phyloP scores from a whole-genome alignment of 1,140 invertebrate genomes.

The Callitettix versicolor region DNA sequence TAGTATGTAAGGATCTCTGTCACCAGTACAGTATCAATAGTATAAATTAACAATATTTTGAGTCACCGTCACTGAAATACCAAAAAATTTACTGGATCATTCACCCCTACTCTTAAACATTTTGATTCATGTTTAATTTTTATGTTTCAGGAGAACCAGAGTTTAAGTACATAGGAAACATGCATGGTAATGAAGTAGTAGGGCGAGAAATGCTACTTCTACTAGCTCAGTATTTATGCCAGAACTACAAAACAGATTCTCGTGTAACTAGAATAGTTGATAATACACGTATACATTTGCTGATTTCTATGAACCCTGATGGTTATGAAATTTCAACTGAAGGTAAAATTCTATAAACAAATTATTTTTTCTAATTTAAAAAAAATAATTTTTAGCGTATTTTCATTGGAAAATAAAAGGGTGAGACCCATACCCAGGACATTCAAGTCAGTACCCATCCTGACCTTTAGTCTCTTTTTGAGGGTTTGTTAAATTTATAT shows the following conservation, averaged over 20 bases:
- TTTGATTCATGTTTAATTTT: too few species aligned
- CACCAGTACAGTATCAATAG: too few species aligned
- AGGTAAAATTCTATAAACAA: constrained; percentile 35
- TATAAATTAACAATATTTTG: too few species aligned
- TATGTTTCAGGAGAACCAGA: constrained; percentile 60
- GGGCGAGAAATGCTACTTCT: constrained; percentile 76
- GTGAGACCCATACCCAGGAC: not conserved
- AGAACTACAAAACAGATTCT: constrained; percentile 64
- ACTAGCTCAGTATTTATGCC: constrained; percentile 77
- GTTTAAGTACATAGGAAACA: constrained; percentile 90
- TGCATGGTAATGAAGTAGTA: constrained; percentile 96
- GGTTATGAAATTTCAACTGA: constrained; percentile 73
- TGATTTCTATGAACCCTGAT: constrained; percentile 97
- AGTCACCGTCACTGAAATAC: too few species aligned
- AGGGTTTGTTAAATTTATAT: too few species aligned
- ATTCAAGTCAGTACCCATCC: too few species aligned
- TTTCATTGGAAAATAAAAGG: not conserved
- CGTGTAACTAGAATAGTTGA: constrained; percentile 67
- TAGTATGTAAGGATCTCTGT: too few species aligned
- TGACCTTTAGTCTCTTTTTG: too few species aligned
- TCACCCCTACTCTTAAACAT: too few species aligned
- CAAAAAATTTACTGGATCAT: too few species aligned
- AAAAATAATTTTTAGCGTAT: not conserved
- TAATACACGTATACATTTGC: constrained; percentile 75
- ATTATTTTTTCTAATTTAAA: constrained; percentile 7